A percentile compares a stretch with the other conserved stretches of the same genome.
Evolutionary conservation across 2,888 invertebrate species (phyloP).

Genomic region (Mesochorus sp.): DNA sequence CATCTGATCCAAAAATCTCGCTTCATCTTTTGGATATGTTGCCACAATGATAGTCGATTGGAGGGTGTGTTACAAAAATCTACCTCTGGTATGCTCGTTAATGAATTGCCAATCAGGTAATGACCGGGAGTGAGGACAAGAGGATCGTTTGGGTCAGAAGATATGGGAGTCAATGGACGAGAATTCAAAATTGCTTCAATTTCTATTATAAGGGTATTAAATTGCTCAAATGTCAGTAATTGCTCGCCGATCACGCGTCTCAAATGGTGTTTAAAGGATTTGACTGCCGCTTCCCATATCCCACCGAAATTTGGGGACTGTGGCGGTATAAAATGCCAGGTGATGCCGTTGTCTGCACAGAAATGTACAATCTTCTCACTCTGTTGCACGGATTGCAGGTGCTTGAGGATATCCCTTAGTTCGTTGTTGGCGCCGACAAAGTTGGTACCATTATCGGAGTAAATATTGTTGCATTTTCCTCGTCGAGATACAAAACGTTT

Average conservation of each 20-base stretch:
- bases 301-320: constrained; percentile 49
- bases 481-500: constrained; percentile 53
- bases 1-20: constrained; percentile 59
- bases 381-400: constrained; percentile 6
- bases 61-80: constrained; percentile 25
- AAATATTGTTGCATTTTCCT: constrained; percentile 31
- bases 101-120: constrained; percentile 55
- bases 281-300: constrained; percentile 54
- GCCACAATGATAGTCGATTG: constrained; percentile 60
- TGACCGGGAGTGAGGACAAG: constrained; percentile 44
- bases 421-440: constrained; percentile 62
- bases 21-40: constrained; percentile 57
- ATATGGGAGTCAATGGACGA: constrained; percentile 23
- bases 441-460: constrained; percentile 62
- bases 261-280: constrained; percentile 49
- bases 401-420: constrained; percentile 25
- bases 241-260: constrained; percentile 15
- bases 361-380: constrained; percentile 4
- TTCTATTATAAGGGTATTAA: constrained; percentile 33
- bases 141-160: constrained; percentile 39
- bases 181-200: constrained; percentile 44
- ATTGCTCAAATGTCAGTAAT: constrained; percentile 36
- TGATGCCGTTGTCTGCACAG: constrained; percentile 7
- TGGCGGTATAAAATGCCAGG: constrained; percentile 51
- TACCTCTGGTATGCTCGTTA: constrained; percentile 52